These are phyloP conservation scores for Apostichopus californicus DNA, from an alignment of 35 echinoderm and acorn worm genomes.

Conservation along the genomic window DNA sequence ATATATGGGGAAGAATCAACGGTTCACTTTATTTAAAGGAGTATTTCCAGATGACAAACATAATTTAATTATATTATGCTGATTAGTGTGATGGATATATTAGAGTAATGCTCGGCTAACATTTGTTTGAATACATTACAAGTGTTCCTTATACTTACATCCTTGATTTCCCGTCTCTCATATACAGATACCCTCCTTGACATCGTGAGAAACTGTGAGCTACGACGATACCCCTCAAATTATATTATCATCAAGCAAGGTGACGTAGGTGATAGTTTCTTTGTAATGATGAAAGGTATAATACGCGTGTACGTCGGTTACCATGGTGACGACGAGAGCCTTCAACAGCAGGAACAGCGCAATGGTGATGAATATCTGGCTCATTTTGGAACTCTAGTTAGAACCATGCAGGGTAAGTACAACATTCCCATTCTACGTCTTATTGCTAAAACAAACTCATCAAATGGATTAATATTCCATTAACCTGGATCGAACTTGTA, in stretches of 20 bases:
- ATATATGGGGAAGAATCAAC: too few relatives aligned
- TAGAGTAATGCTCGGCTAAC: too few relatives aligned
- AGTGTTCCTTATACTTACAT: too few relatives aligned
- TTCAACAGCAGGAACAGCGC: not conserved
- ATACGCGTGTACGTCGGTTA: not conserved
- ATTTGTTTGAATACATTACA: too few relatives aligned
- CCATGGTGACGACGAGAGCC: not conserved
- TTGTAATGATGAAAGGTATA: not conserved
- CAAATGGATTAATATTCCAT: not conserved
- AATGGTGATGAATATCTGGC: not conserved
- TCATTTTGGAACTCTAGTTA: not conserved
- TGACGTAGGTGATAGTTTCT: conserved; percentile 61
- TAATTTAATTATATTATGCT: too few relatives aligned
- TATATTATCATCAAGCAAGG: conserved; percentile 74
- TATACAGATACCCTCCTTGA: conserved; percentile 54
- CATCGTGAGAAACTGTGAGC: conserved; percentile 63
- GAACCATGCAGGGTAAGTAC: not conserved
- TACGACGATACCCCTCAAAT: conserved; percentile 54
- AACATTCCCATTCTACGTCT: not conserved
- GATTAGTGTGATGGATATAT: too few relatives aligned
- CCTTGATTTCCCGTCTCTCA: too few relatives aligned
- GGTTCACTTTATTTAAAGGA: too few relatives aligned
- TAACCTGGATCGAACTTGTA: not conserved
- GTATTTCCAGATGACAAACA: too few relatives aligned
- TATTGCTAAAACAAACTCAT: not conserved